Percentiles rank a stretch among this genome's conserved stretches.
Evolutionary conservation across 2,113 vertebrate genomes (phyloP).

Genomic region (Limnothrissa miodon): DNA sequence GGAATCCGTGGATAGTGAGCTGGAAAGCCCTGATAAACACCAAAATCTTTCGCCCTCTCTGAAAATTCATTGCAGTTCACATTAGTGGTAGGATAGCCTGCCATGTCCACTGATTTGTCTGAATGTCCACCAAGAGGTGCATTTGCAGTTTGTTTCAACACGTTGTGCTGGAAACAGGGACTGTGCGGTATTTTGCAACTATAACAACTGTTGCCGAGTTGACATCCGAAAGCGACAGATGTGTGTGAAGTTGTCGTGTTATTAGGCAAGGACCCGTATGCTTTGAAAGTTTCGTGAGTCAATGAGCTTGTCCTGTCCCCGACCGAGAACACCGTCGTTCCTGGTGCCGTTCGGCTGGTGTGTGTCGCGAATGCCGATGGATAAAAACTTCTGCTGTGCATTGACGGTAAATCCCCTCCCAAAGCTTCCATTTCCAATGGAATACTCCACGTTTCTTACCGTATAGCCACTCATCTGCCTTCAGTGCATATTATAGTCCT

Average conservation of each 20-base stretch:
- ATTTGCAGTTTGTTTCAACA: slow-evolving; percentile 76
- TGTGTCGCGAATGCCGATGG: slow-evolving; percentile 69
- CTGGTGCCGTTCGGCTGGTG: slow-evolving; percentile 42
- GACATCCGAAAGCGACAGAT: slow-evolving; percentile 78
- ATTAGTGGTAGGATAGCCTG: slow-evolving; percentile 73
- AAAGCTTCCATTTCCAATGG: slow-evolving; percentile 68
- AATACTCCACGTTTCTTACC: neutral
- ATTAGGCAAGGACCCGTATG: slow-evolving; percentile 47
- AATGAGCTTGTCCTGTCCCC: slow-evolving; percentile 66
- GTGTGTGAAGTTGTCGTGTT: slow-evolving; percentile 62
- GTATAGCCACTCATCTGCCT: neutral
- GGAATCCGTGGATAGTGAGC: slow-evolving; percentile 79
- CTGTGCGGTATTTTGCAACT: slow-evolving; percentile 82
- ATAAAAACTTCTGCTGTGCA: slow-evolving; percentile 74
- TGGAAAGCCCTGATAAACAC: slow-evolving; percentile 80
- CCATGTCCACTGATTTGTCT: slow-evolving; percentile 82
- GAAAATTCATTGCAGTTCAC: slow-evolving; percentile 75
- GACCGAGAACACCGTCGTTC: slow-evolving; percentile 66
- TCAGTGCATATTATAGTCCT: slow-evolving; percentile 35
- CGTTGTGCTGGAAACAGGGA: slow-evolving; percentile 76
- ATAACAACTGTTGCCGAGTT: slow-evolving; percentile 83
- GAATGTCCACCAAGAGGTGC: slow-evolving; percentile 75
- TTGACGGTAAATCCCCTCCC: slow-evolving; percentile 62
- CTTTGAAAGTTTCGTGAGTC: slow-evolving; percentile 41
- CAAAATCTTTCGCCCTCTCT: slow-evolving; percentile 75